Evolutionary conservation across 2,797 vertebrate species (phyloP).

Genomic region (Pangasius macronema): DNA sequence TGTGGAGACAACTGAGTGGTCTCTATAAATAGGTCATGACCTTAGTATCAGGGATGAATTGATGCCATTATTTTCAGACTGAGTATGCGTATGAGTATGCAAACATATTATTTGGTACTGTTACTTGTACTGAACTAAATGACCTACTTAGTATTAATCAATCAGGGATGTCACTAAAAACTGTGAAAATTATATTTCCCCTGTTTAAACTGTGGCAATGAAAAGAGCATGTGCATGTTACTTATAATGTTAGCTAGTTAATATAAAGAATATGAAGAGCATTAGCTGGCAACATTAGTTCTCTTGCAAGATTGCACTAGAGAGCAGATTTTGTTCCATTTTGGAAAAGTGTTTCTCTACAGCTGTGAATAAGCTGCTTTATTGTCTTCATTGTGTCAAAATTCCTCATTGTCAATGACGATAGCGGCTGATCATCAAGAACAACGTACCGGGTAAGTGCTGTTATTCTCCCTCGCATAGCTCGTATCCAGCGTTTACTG

Average conservation of each 20-base stretch:
- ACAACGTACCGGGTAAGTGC: not conserved
- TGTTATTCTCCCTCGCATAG: not conserved
- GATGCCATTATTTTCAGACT: not conserved
- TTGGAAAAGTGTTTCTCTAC: not conserved
- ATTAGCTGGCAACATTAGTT: not conserved
- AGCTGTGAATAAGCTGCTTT: not conserved
- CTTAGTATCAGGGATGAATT: not conserved
- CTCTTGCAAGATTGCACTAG: not conserved
- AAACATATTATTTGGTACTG: not conserved
- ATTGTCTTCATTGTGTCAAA: not conserved
- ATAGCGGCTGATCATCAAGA: not conserved
- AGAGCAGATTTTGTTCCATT: not conserved
- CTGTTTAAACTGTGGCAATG: not conserved
- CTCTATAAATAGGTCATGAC: not conserved
- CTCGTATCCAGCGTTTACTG: not conserved
- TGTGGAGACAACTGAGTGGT: not conserved
- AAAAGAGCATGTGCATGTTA: not conserved
- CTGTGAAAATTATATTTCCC: not conserved
- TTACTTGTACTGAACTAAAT: not conserved
- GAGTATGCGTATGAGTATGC: not conserved
- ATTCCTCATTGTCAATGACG: not conserved
- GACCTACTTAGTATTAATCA: not conserved
- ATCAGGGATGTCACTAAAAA: not conserved
- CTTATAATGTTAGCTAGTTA: not conserved
- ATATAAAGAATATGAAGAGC: not conserved